Base-by-base conservation (phyloP, 1,140 invertebrate species). In the Drosophila kepulauana region DNA sequence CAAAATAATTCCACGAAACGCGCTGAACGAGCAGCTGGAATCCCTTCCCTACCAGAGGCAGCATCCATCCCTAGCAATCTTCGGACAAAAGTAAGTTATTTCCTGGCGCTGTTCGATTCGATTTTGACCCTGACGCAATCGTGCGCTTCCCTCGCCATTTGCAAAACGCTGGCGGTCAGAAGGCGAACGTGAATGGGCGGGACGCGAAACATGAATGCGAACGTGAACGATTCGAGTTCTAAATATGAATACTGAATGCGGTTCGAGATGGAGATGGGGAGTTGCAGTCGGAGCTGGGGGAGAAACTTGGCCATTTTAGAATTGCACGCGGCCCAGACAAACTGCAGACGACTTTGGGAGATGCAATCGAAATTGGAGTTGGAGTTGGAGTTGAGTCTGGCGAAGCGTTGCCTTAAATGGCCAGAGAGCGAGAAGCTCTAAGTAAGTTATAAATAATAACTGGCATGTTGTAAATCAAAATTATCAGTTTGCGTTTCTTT, bases 391-490 rank as follows among this genome's bases (percentile, higher is more conserved):
- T 45, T 33, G 2, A 20, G 52, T 54, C 45, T 57, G 61, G 46
- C 33, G 49, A 52, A 56, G 68, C 69, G 48, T 70, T 58, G 61
- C 78, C 81, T 64, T 88, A 74, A 75, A 84, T 84, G 85, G 85
- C 68, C 48, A 82, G 30, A 5, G 11, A 20, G n/a, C 5, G 46
- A 15, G 15, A 7, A 48, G 15, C 13, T 46, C 45, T 91, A 91
- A 91, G 82, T 91, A 91, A 91, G 87, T 91, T 91, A 91, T 91
- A 91, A 91, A 91, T 91, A 91, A 91, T 91, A 91, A 91, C 88
- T 91, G 87, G 88, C 87, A 82, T 87, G 88, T 79, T 91, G 88
- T 91, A 91, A 91, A 91, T 91, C 87, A 91, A 91, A 91, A 91
- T 91, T 91, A 91, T 91, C 87, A 91, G 88, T 91, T 91, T 78